Percentiles rank a stretch among this genome's conserved stretches.
Conservation (phyloP, 1,140 invertebrate genomes). For the Armadillidium nasatum region DNA sequence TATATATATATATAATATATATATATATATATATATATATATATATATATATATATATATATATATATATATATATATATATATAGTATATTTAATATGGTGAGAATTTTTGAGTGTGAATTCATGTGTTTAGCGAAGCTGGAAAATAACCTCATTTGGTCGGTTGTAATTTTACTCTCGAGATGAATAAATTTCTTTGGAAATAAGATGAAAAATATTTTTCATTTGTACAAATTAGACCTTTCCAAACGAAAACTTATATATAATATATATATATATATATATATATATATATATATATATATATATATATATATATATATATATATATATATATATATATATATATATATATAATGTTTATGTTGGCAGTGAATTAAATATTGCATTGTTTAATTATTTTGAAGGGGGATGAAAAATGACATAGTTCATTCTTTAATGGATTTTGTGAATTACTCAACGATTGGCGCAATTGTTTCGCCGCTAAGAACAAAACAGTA, state of each 20-base stretch:
- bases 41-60: background rate
- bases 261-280: slow-evolving; percentile 10
- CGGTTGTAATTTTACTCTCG: background rate
- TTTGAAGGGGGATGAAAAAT: background rate
- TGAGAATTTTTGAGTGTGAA: background rate
- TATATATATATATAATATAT: background rate
- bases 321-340: background rate
- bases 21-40: background rate
- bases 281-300: slow-evolving; percentile 6
- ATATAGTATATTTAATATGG: background rate
- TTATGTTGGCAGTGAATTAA: background rate
- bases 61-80: background rate
- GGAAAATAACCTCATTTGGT: background rate
- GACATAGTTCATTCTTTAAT: background rate
- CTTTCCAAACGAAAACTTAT: background rate
- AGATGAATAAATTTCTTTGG: background rate
- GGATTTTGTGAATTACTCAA: too few species aligned
- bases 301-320: slow-evolving; percentile 8
- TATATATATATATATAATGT: slow-evolving; percentile 2
- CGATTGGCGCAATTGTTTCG: background rate
- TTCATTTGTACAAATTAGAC: background rate
- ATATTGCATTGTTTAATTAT: background rate
- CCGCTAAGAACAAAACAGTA: background rate
- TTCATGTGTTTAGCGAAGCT: background rate
- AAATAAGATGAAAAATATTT: background rate